A percentile compares a stretch with the other conserved stretches of the same genome.
phyloP scores from a whole-genome alignment of 1,140 invertebrate genomes.

The Solenopsis invicta region DNA sequence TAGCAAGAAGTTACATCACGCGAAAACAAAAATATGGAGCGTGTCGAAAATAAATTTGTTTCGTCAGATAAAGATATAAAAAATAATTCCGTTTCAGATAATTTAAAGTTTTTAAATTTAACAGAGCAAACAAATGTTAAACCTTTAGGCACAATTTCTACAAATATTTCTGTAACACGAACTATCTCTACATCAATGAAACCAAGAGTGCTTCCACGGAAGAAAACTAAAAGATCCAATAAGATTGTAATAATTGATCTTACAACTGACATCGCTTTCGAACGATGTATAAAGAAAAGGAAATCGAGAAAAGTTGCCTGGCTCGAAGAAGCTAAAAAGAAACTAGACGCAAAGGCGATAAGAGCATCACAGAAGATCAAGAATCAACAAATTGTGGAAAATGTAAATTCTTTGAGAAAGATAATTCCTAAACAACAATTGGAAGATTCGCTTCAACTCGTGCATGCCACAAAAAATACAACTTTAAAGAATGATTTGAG shows the following conservation, averaged over 20 bases:
- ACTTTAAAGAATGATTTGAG: slow-evolving; percentile 35
- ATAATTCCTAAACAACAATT: slow-evolving; percentile 27
- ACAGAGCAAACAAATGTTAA: slow-evolving; percentile 65
- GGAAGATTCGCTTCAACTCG: slow-evolving; percentile 43
- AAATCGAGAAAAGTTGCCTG: slow-evolving; percentile 74
- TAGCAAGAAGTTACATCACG: slow-evolving; percentile 71
- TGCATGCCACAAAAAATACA: slow-evolving; percentile 20
- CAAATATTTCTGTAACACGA: slow-evolving; percentile 65
- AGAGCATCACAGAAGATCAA: slow-evolving; percentile 65
- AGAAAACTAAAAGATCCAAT: slow-evolving; percentile 72
- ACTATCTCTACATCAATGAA: slow-evolving; percentile 62
- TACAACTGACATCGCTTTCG: slow-evolving; percentile 76
- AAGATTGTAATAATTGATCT: slow-evolving; percentile 82
- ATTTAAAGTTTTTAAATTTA: slow-evolving; percentile 66
- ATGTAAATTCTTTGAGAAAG: slow-evolving; percentile 12
- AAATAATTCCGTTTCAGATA: slow-evolving; percentile 58
- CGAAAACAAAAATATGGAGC: slow-evolving; percentile 60
- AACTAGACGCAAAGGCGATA: slow-evolving; percentile 60
- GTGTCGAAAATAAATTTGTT: slow-evolving; percentile 66
- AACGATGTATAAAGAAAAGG: slow-evolving; percentile 76
- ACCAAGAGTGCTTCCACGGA: slow-evolving; percentile 62
- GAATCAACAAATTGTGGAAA: slow-evolving; percentile 27
- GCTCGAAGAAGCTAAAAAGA: slow-evolving; percentile 79
- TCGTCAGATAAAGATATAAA: slow-evolving; percentile 62
- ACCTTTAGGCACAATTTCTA: slow-evolving; percentile 68